Base-by-base conservation (phyloP, 1,140 invertebrate species). In the Rhyacophila brunnea region DNA sequence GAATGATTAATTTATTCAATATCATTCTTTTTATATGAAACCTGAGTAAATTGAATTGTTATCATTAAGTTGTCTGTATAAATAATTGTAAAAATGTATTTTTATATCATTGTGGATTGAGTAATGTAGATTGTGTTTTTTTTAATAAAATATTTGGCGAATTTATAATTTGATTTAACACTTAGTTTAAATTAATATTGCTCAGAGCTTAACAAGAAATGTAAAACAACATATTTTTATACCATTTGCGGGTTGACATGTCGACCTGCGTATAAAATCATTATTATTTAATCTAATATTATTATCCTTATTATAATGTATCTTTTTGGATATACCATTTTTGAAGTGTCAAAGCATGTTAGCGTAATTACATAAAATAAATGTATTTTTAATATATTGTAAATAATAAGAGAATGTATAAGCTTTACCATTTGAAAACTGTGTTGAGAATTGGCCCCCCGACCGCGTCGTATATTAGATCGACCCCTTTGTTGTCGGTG, bases 391-490 rank as follows among this genome's bases (percentile, higher is more conserved):
- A 51, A 35, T 51, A 9, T 51, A 38, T 42, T 11, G n/a, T 58
- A 60, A 60, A 50, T 28, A 28, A 28, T 28, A 28, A 28, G 23
- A 5, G 23, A n/a, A 46, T 19, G 20, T 46, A 19, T 19, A 46
- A 28, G 23, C 19, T 51, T 68, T 74, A 82, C 81, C 80, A 80
- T 60, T 70, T 66, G 7, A 80, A 66, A 35, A 75, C 71, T 52
- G 73, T 68, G 50, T 77, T 70, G 58, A 83, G 78, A 40, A 81
- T 64, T 44, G 83, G 74, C 23, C 81, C 82, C 1, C 83, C 82
- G 44, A 83, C 80, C 35, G 81, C 78, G 68, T 85, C 83, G 72
- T 83, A 81, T 18, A 83, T 73, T 35, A 84, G 67, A 63, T 79
- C 68, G 1, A 78, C 79, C 6, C 80, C 80, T 68, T 77, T 71